Base-by-base conservation (phyloP, 2,797 vertebrate species). In the Sparidentex hasta region DNA sequence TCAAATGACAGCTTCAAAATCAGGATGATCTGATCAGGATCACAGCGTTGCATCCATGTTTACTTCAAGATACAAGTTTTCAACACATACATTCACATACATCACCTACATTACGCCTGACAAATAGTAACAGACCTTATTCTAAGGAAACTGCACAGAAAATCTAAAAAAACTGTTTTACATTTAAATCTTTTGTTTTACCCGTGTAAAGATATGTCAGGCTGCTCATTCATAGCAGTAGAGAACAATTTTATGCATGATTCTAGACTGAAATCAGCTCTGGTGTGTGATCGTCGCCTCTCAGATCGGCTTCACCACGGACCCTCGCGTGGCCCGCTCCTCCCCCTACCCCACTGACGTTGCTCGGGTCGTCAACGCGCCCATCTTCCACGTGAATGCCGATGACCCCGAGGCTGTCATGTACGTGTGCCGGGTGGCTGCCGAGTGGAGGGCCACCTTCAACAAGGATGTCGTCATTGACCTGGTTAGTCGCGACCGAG, bases 391-490 rank as follows among this genome's bases (percentile, higher is more conserved):
- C 0, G 97, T 97, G 82, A 98, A 98, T 0, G 96, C 95, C 0
- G 97, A 98, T 0, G 96, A 98, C 91, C 97, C 97, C 0, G 97
- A 98, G 83, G 97, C 97, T 0, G 97, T 98, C 1, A 95, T 97
- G 88, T 97, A 97, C 0, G 97, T 98, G 69, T 98, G 97, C 87
- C 95, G 95, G 0, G 96, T 98, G 90, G 97, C 97, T 4, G 96
- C 97, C 0, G 96, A 97, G 77, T 98, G 97, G 97, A 93, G 96
- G 68, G 94, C 87, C 88, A 96, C 96, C 64, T 98, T 98, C 90
- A 96, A 97, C 83, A 97, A 98, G 87, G 97, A 98, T 0, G 97
- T 98, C 7, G 97, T 98, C 56, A 96, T 98, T 51, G 97, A 98
- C 89, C 91, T 98, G 95, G 97, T 98, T 38, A 76, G 88, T 74